Evolutionary conservation across 2,113 vertebrate genomes (phyloP).

Genomic region (Sorex fumeus): DNA sequence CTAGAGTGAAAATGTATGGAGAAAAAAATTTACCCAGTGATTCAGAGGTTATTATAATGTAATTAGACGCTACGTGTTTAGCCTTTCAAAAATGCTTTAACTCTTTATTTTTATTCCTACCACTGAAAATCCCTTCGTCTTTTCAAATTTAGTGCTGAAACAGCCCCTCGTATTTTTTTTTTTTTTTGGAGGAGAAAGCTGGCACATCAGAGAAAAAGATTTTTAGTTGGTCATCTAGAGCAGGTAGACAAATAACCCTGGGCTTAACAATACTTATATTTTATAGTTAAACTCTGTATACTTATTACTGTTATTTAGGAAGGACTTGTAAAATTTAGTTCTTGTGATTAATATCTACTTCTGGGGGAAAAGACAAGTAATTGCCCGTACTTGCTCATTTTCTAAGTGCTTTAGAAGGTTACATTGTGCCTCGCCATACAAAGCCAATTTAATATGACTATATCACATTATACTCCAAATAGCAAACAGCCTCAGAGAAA

Average conservation of each 20-base stretch:
- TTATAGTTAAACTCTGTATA: neutral
- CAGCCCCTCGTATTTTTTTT: slow-evolving; percentile 1
- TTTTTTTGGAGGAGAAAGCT: neutral
- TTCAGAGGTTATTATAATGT: slow-evolving; percentile 23
- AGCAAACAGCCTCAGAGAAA: slow-evolving; percentile 88
- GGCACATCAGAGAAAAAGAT: slow-evolving; percentile 40
- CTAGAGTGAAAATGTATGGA: slow-evolving; percentile 31
- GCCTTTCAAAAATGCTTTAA: slow-evolving; percentile 52
- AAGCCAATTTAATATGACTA: slow-evolving; percentile 90
- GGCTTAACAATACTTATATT: slow-evolving; percentile 32
- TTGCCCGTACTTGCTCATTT: slow-evolving; percentile 86
- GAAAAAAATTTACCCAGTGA: slow-evolving; percentile 7
- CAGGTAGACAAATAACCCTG: slow-evolving; percentile 55
- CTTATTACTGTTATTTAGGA: slow-evolving; percentile 47
- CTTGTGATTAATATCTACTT: slow-evolving; percentile 57
- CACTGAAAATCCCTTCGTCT: slow-evolving; percentile 25
- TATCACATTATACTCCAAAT: slow-evolving; percentile 85
- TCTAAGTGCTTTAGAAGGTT: slow-evolving; percentile 87
- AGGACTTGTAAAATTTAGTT: slow-evolving; percentile 58
- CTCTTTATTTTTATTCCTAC: slow-evolving; percentile 48
- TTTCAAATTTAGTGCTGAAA: slow-evolving; percentile 39
- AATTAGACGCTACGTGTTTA: slow-evolving; percentile 31
- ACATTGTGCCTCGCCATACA: slow-evolving; percentile 84
- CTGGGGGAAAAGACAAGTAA: slow-evolving; percentile 77
- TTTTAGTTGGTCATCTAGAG: slow-evolving; percentile 50